Evolutionary conservation across 2,113 vertebrate species (phyloP), one percentile per base, ranked within the genome.

Genomic region (Chloropsis cyanopogon): DNA sequence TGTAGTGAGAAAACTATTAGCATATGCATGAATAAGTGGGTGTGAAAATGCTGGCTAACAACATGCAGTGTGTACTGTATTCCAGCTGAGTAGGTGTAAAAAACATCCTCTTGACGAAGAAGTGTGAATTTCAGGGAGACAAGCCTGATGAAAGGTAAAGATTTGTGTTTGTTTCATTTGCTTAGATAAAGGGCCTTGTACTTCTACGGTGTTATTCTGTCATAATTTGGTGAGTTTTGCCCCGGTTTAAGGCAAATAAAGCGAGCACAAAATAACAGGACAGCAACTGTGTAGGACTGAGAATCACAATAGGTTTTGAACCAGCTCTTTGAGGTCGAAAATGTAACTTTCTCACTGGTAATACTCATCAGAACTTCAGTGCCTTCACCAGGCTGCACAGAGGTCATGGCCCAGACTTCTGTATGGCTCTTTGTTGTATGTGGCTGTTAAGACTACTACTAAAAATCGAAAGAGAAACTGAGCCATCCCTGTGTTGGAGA

Each of bases 101-200:
- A 93, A 96, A 88, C 76, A 93, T 57, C 52, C 79, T 86, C 93
- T 81, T 92, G 93, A 90, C 33, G 24, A 59, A 59, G 46, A 93
- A 95, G 92, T 96, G 96, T 95, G 94, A 96, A 96, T 96, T 96
- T 96, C 88, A 90, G 64, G 68, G 88, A 95, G 90, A 91, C 63
- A 88, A 68, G 68, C 33, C 50, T 63, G 85, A 77, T 90, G 54
- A 93, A 93, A 86, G 47, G 24, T 44, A 70, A 52, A 83, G 54
- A 90, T 85, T 66, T 86, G 23, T 46, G 31, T 90, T 94, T 90
- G 47, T 90, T 91, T 93, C 82, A 41, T 92, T 97, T 88, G 39
- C 64, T 69, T 81, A 66, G 50, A 57, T 76, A 63, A 91, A 81
- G 6, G 41, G 11, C 13, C 2, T 0, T 61, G 35, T 63, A 47